These are phyloP conservation scores for Timema podura DNA, from an alignment of 2,888 invertebrate species.

Conservation along the genomic window DNA sequence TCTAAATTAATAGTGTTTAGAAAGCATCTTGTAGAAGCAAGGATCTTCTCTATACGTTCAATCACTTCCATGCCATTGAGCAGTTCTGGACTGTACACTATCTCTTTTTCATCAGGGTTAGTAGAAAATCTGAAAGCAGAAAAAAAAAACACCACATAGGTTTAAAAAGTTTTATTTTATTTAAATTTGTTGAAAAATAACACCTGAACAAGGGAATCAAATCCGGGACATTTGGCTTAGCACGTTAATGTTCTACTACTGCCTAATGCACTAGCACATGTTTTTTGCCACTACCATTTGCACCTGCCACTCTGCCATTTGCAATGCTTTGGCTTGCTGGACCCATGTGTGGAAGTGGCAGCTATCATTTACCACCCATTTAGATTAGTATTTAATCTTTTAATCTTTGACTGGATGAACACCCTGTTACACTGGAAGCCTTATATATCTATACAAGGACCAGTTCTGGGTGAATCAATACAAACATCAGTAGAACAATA, in stretches of 20 bases:
- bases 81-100: slow-evolving; percentile 33
- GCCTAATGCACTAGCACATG: neutral
- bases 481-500: too few species aligned
- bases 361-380: too few species aligned
- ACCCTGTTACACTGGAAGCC: too few species aligned
- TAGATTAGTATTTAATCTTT: too few species aligned
- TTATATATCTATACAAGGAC: too few species aligned
- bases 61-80: neutral
- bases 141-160: neutral
- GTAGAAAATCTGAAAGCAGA: slow-evolving; percentile 46
- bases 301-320: too few species aligned
- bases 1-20: too few species aligned
- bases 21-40: neutral
- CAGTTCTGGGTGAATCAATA: too few species aligned
- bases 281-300: neutral
- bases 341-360: too few species aligned
- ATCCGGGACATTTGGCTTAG: neutral
- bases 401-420: too few species aligned
- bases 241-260: neutral
- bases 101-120: slow-evolving; percentile 47
- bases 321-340: too few species aligned
- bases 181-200: too few species aligned
- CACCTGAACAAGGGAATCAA: neutral
- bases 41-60: neutral
- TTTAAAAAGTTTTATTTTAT: neutral